Percentiles rank a stretch among this genome's conserved stretches.
Conservation (phyloP, 2,113 vertebrate species). For the Chloebia gouldiae region DNA sequence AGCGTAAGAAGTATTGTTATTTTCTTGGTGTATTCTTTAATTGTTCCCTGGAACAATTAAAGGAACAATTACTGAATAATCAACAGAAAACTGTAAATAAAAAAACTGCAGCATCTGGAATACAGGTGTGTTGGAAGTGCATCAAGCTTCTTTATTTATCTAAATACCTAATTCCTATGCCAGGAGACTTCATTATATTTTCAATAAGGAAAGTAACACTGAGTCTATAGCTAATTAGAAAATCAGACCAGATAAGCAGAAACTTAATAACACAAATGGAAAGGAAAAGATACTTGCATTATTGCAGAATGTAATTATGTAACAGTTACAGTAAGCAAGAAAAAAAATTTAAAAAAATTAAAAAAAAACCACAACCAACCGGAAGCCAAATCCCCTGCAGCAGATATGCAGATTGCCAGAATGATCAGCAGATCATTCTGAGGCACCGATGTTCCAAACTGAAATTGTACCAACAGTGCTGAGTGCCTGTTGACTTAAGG, state of each 20-base stretch:
- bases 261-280: not conserved
- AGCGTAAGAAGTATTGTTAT: too few species aligned
- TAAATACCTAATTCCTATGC: not conserved
- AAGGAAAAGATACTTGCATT: not conserved
- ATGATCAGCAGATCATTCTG: not conserved
- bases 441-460: not conserved
- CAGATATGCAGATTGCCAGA: not conserved
- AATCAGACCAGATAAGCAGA: not conserved
- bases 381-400: not conserved
- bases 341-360: too few species aligned
- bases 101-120: not conserved
- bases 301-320: not conserved
- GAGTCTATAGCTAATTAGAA: not conserved
- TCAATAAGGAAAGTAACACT: not conserved
- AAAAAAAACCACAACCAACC: not conserved
- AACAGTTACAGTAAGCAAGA: not conserved
- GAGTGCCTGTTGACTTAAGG: not conserved
- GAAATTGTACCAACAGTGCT: not conserved
- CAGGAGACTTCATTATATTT: not conserved
- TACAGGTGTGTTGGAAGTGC: not conserved
- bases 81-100: not conserved
- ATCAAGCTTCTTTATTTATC: not conserved
- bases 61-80: not conserved
- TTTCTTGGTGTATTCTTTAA: too few species aligned
- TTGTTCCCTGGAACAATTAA: too few species aligned